Conservation (phyloP, 2,113 vertebrate species). For the Erythrocercus mccallii region DNA sequence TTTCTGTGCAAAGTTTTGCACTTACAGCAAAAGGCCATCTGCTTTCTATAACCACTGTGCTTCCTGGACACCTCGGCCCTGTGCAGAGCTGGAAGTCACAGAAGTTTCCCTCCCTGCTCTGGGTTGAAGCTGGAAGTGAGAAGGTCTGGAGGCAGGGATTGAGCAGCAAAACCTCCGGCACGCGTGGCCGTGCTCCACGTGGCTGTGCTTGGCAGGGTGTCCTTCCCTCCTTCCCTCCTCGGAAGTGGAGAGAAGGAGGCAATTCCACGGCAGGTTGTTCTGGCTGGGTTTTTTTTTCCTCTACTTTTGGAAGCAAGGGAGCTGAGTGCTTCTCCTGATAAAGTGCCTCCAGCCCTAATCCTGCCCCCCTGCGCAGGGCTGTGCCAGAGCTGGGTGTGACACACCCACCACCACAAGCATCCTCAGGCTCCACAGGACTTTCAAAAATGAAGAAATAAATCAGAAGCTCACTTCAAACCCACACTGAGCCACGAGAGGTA, state of each 20-base stretch:
- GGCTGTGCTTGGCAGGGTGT: neutral
- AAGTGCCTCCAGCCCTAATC: neutral
- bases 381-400: neutral
- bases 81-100: neutral
- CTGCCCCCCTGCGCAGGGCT: neutral
- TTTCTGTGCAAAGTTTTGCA: neutral
- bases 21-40: neutral
- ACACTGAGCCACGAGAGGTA: neutral
- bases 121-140: neutral
- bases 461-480: neutral
- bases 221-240: neutral
- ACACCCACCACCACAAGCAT: neutral
- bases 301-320: accelerated
- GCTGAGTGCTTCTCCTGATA: neutral
- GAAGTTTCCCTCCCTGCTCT: neutral
- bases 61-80: neutral
- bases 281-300: neutral
- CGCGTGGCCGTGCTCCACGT: neutral
- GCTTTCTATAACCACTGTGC: neutral
- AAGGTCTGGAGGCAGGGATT: neutral
- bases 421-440: neutral
- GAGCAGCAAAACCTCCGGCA: neutral
- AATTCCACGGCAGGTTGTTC: neutral
- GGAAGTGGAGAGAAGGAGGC: neutral
- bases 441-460: neutral